Conservation (phyloP, 2,113 vertebrate species). For the Platanista minor region DNA sequence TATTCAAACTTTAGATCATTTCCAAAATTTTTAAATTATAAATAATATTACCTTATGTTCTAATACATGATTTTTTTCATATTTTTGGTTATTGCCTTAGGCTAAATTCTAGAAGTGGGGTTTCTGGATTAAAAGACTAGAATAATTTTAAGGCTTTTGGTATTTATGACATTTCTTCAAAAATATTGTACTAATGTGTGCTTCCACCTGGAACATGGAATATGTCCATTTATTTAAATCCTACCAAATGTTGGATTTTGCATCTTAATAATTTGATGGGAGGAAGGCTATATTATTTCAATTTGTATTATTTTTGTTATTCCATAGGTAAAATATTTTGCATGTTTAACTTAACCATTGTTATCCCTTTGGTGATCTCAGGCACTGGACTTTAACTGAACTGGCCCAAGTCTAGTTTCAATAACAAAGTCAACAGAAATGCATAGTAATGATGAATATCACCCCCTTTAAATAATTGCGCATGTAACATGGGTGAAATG, state of each 20-base stretch:
- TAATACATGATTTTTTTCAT: neutral
- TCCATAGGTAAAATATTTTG: neutral
- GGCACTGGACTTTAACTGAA: neutral
- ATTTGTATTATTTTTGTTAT: neutral
- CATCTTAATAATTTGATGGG: neutral
- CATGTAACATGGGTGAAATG: neutral
- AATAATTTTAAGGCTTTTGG: neutral
- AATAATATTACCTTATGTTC: neutral
- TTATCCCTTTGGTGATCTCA: neutral
- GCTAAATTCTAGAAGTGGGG: neutral
- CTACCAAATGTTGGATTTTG: neutral
- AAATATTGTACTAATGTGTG: neutral
- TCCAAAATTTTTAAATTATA: neutral
- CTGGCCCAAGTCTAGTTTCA: neutral
- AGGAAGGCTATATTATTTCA: neutral
- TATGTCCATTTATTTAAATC: neutral
- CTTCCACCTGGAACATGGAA: neutral
- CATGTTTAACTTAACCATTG: neutral
- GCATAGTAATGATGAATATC: neutral
- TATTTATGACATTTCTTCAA: neutral
- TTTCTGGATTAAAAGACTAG: neutral
- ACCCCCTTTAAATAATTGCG: neutral
- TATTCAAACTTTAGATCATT: neutral
- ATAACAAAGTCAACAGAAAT: neutral
- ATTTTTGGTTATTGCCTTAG: neutral